phyloP scores from a whole-genome alignment of 2,113 vertebrate species.

The Rafetus swinhoei region DNA sequence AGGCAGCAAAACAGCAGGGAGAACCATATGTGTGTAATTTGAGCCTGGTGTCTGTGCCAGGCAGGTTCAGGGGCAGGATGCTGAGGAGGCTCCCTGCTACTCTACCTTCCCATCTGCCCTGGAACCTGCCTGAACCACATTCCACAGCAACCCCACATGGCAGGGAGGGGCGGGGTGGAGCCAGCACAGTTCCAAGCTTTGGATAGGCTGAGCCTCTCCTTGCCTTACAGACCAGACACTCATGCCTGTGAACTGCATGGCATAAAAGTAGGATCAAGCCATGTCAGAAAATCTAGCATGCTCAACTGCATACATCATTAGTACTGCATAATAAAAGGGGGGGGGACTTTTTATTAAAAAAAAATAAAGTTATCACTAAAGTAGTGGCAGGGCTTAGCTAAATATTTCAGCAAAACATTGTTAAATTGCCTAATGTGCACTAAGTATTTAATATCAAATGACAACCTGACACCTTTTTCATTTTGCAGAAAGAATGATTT shows the following conservation, averaged over 20 bases:
- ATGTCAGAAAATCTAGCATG: background rate
- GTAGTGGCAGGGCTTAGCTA: background rate
- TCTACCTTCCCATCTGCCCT: no score
- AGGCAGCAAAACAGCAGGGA: no score
- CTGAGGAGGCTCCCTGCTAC: no score
- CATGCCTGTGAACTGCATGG: background rate
- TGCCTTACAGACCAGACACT: no score
- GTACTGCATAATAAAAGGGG: background rate
- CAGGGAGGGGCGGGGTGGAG: no score
- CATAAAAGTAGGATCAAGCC: background rate
- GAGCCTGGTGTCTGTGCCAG: no score
- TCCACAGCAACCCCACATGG: no score
- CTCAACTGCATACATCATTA: background rate
- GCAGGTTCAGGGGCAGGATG: no score
- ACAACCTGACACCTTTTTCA: background rate
- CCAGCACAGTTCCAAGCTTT: no score
- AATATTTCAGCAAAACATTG: background rate
- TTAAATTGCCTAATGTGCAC: background rate
- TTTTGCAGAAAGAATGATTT: constrained; percentile 12
- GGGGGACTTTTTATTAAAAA: background rate
- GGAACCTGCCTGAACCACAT: no score
- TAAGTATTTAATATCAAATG: background rate
- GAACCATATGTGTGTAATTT: no score
- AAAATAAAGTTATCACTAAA: background rate
- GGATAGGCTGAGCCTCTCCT: no score